Evolutionary conservation across 2,797 vertebrate species (phyloP).

Genomic region (Acrossocheilus wenchowensis): DNA sequence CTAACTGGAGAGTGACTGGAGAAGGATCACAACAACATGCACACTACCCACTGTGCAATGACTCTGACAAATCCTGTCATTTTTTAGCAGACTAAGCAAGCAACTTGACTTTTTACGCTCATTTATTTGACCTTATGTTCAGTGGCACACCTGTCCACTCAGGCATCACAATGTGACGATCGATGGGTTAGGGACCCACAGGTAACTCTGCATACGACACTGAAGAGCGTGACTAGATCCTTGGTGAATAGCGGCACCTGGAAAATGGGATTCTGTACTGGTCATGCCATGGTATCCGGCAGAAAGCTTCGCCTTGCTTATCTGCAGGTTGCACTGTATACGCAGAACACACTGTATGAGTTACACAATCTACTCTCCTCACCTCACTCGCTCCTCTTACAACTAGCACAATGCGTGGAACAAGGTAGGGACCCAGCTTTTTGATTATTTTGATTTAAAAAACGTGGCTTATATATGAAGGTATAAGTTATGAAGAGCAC

Average conservation of each 20-base stretch:
- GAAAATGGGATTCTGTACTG: conserved; percentile 70
- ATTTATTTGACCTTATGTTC: conserved; percentile 23
- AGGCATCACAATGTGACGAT: neutral
- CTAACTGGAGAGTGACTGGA: neutral
- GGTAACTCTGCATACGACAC: conserved; percentile 47
- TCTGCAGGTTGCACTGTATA: conserved; percentile 67
- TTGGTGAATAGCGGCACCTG: conserved; percentile 64
- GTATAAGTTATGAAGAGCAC: neutral
- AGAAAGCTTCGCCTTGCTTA: conserved; percentile 72
- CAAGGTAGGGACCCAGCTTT: neutral
- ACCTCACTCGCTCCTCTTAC: conserved; percentile 25
- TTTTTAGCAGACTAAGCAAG: neutral
- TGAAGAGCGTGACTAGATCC: conserved; percentile 60
- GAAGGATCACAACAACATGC: neutral
- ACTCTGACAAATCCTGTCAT: neutral
- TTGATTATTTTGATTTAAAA: neutral
- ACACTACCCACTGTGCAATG: neutral
- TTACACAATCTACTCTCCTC: conserved; percentile 2
- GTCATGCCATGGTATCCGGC: conserved; percentile 64
- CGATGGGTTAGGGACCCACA: neutral
- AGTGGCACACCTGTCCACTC: neutral
- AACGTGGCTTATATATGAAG: neutral
- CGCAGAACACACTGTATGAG: conserved; percentile 32
- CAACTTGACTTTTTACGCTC: neutral
- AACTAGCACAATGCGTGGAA: neutral